Evolutionary conservation across 2,113 vertebrate genomes (phyloP).

Genomic region (Willisornis vidua): DNA sequence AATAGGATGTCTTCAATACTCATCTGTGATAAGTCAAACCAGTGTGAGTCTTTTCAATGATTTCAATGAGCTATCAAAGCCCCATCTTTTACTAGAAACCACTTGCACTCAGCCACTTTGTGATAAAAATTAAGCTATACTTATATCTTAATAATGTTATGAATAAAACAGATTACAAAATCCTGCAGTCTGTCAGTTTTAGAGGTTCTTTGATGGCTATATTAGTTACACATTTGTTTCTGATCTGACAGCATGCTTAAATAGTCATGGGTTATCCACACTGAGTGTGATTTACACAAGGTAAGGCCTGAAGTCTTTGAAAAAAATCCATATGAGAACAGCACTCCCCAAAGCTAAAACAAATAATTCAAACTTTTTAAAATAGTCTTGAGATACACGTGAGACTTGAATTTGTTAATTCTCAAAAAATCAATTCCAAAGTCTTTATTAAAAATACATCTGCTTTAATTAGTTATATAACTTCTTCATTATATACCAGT

Average conservation of each 20-base stretch:
- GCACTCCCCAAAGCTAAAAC: not conserved
- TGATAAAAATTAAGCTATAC: not conserved
- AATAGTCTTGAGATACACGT: not conserved
- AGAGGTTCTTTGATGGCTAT: not conserved
- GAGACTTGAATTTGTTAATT: constrained; percentile 13
- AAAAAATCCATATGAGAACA: not conserved
- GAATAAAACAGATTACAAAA: not conserved
- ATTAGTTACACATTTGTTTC: not conserved
- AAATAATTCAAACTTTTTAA: not conserved
- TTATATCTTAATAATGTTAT: not conserved
- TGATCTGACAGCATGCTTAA: not conserved
- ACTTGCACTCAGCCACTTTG: not conserved
- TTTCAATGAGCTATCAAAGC: not conserved
- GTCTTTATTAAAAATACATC: constrained; percentile 47
- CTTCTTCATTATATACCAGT: constrained; percentile 3
- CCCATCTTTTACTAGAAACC: not conserved
- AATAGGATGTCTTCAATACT: not conserved
- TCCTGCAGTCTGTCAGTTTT: not conserved
- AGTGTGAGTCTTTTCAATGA: rapidly evolving
- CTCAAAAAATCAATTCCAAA: constrained; percentile 29
- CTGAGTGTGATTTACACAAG: not conserved
- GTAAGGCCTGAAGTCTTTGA: not conserved
- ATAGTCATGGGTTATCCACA: not conserved
- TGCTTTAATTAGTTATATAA: constrained; percentile 60
- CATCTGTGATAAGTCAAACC: not conserved